These are phyloP conservation scores for Mystacides longicornis DNA, from an alignment of 2,888 invertebrate genomes.

Conservation along the genomic window DNA sequence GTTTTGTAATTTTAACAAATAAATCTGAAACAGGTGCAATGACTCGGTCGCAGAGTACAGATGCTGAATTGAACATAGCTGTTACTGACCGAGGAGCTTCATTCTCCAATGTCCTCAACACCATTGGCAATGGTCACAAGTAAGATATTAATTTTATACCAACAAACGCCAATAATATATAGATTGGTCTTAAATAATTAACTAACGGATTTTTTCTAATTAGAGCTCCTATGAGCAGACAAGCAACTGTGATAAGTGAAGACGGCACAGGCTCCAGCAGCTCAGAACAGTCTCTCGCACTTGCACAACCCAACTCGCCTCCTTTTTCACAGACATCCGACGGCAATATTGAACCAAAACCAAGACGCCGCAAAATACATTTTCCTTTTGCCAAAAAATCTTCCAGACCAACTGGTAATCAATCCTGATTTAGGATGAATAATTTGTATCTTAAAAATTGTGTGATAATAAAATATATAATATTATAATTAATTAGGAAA, in stretches of 20 bases:
- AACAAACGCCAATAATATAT: too few relatives aligned
- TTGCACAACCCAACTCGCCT: conserved; percentile 7
- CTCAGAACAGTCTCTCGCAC: conserved; percentile 22
- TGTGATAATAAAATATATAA: conserved; percentile 1
- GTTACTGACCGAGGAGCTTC: conserved; percentile 8
- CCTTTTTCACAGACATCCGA: neutral
- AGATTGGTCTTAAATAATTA: neutral
- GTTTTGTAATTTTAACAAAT: neutral
- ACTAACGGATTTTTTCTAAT: neutral
- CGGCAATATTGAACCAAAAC: conserved; percentile 28
- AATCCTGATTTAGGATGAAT: conserved; percentile 15
- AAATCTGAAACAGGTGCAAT: conserved; percentile 13
- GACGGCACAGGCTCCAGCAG: conserved; percentile 23
- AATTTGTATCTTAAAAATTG: neutral
- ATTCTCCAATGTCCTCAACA: neutral
- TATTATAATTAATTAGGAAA: too few relatives aligned
- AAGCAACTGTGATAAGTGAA: conserved; percentile 16
- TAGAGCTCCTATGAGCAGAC: conserved; percentile 6
- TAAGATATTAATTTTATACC: too few relatives aligned
- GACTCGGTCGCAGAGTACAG: conserved; percentile 25
- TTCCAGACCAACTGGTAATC: conserved; percentile 36
- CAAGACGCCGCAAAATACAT: conserved; percentile 55
- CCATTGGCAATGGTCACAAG: conserved; percentile 6
- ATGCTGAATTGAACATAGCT: conserved; percentile 21
- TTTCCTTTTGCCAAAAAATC: conserved; percentile 56